Percentiles rank a stretch among this genome's conserved stretches.
phyloP scores from a whole-genome alignment of 2,888 invertebrate species.

The Blomia tropicalis region DNA sequence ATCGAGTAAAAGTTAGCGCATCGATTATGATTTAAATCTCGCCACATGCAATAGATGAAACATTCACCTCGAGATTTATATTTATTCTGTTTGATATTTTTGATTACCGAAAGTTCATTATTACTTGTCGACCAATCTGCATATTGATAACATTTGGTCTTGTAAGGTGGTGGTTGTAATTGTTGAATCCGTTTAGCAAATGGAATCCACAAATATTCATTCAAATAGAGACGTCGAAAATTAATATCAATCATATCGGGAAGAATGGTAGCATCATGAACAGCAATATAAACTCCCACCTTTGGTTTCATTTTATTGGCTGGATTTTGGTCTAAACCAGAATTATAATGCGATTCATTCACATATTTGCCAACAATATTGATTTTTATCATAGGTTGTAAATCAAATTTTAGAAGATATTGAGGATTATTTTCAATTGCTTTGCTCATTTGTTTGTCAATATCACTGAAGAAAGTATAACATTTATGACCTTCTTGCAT shows the following conservation, averaged over 20 bases:
- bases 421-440: not conserved
- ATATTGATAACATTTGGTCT: not conserved
- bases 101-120: not conserved
- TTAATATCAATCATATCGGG: not conserved
- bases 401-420: not conserved
- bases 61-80: slow-evolving; percentile 1
- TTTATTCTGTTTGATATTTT: not conserved
- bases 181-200: not conserved
- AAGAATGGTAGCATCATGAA: not conserved
- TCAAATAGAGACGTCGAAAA: not conserved
- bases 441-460: not conserved
- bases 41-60: slow-evolving; percentile 11
- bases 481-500: slow-evolving; percentile 1
- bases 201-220: not conserved
- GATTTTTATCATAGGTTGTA: not conserved
- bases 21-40: not conserved
- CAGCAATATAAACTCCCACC: not conserved
- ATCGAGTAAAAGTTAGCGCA: not conserved
- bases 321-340: no score
- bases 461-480: not conserved
- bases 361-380: not conserved
- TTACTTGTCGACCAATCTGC: not conserved
- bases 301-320: no score
- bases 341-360: no score
- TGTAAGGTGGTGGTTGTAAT: not conserved